Conservation (phyloP, 2,888 invertebrate genomes). For the Hyposoter didymator region DNA sequence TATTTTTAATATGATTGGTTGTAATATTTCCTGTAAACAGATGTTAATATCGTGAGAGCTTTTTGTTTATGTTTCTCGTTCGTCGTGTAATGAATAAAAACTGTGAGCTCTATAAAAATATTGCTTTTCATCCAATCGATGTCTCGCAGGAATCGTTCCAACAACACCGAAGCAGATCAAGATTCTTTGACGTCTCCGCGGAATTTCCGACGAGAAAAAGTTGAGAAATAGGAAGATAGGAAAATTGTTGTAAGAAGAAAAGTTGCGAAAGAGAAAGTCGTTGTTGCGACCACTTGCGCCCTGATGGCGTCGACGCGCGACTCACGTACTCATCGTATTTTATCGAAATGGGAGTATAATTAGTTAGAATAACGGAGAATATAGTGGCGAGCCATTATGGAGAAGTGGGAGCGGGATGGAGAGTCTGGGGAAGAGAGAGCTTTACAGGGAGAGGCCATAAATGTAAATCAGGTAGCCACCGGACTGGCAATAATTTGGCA, state of each 20-base stretch:
- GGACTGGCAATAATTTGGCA: conserved; percentile 81
- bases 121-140: conserved; percentile 21
- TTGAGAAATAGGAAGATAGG: conserved; percentile 27
- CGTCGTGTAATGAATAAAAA: neutral
- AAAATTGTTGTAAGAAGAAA: conserved; percentile 51
- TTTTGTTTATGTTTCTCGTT: neutral
- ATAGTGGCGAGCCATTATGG: neutral
- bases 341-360: conserved; percentile 82
- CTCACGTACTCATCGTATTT: conserved; percentile 78
- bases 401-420: neutral
- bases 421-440: conserved; percentile 53
- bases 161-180: neutral
- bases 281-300: conserved; percentile 63
- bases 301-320: conserved; percentile 68
- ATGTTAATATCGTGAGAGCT: neutral
- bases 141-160: neutral
- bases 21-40: neutral
- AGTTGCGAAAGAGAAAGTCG: conserved; percentile 62
- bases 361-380: conserved; percentile 74
- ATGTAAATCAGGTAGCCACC: conserved; percentile 82
- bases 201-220: conserved; percentile 46
- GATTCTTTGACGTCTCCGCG: conserved; percentile 29
- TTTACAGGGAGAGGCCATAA: conserved; percentile 83
- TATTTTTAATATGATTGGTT: conserved; percentile 7
- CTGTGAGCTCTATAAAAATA: neutral